phyloP scores from a whole-genome alignment of 2,113 vertebrate genomes.

The Pomatostomus ruficeps region DNA sequence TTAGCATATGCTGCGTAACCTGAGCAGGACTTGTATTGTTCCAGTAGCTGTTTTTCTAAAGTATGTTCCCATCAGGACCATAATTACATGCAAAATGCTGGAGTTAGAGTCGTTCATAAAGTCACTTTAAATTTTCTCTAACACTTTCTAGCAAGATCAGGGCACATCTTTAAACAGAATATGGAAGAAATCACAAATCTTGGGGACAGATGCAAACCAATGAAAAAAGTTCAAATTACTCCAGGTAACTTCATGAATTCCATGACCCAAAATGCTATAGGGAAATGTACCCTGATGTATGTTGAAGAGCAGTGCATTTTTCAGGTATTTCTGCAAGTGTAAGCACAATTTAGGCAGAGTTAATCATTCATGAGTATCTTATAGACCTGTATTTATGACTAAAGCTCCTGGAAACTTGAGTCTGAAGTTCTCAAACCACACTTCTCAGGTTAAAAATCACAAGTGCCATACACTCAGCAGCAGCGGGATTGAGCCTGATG shows the following conservation, averaged over 20 bases:
- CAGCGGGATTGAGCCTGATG: background rate
- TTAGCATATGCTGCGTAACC: conserved; percentile 88
- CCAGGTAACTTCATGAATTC: background rate
- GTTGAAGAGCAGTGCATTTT: background rate
- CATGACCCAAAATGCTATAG: background rate
- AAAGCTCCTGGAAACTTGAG: conserved; percentile 58
- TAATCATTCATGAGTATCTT: conserved; percentile 52
- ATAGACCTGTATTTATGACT: conserved; percentile 50
- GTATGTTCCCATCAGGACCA: conserved; percentile 84
- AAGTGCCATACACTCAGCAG: background rate
- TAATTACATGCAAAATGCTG: conserved; percentile 86
- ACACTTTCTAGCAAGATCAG: background rate
- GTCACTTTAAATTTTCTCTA: conserved; percentile 27
- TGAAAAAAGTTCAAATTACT: conserved; percentile 4
- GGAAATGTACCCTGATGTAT: background rate
- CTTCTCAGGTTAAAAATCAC: background rate
- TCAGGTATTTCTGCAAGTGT: conserved; percentile 32
- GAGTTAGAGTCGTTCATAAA: conserved; percentile 74
- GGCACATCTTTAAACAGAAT: background rate
- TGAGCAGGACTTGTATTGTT: conserved; percentile 74
- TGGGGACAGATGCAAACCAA: background rate
- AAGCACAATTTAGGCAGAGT: conserved; percentile 15
- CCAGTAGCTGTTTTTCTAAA: conserved; percentile 77
- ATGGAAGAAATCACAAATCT: background rate
- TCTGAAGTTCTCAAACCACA: conserved; percentile 39